These are phyloP conservation scores for Epinephelus malabaricus DNA, from an alignment of 2,797 vertebrate genomes.

Conservation along the genomic window DNA sequence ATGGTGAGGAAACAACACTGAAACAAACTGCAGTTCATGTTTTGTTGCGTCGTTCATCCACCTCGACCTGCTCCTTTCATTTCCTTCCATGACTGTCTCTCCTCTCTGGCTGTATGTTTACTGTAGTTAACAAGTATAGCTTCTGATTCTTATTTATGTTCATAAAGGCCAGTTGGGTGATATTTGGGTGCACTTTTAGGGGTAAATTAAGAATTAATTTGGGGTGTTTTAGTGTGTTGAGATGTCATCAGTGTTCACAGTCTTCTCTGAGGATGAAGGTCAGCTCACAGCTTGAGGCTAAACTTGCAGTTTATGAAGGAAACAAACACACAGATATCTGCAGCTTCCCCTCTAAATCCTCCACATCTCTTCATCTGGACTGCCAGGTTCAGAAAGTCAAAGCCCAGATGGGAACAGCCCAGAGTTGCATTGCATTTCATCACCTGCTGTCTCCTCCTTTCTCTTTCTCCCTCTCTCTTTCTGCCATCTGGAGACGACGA, in stretches of 20 bases:
- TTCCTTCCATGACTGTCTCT: background rate
- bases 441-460: constrained; percentile 50
- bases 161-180: background rate
- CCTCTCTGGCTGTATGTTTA: background rate
- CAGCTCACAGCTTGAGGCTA: background rate
- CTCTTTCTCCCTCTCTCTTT: constrained; percentile 18
- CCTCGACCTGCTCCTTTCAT: too few species aligned
- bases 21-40: too few species aligned
- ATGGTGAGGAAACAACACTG: background rate
- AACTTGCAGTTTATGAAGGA: constrained; percentile 1
- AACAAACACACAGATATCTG: constrained; percentile 6
- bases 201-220: background rate
- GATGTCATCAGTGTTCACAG: background rate
- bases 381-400: constrained; percentile 19
- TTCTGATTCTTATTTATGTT: background rate
- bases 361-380: constrained; percentile 28
- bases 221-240: background rate
- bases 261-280: background rate
- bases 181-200: background rate
- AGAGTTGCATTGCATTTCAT: constrained; percentile 72
- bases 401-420: constrained; percentile 35
- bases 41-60: too few species aligned
- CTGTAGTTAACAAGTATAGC: background rate
- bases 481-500: constrained; percentile 64
- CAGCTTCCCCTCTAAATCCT: constrained; percentile 12